Percentiles rank a stretch among this genome's conserved stretches.
These are phyloP conservation scores for Porites evermanni DNA, from an alignment of 92 coral and sea anemone species.

Conservation along the genomic window DNA sequence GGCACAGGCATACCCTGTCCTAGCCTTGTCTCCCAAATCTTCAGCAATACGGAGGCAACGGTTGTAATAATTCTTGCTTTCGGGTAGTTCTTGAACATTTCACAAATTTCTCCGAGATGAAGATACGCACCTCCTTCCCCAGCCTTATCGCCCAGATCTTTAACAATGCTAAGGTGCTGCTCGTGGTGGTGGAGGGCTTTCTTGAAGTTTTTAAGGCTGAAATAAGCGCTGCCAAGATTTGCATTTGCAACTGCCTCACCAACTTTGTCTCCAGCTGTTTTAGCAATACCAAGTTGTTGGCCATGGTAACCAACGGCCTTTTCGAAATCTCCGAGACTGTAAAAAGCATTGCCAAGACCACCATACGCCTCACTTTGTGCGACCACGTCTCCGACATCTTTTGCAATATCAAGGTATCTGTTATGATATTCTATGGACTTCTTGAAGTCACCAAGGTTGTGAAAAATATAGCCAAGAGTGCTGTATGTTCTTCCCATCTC, in stretches of 20 bases:
- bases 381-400: neutral
- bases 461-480: too few relatives aligned
- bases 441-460: too few relatives aligned
- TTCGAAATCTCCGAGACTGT: neutral
- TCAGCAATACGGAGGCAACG: neutral
- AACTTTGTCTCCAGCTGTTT: neutral
- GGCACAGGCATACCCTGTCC: neutral
- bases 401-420: too few relatives aligned
- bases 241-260: neutral
- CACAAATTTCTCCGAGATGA: too few relatives aligned
- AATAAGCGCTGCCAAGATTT: neutral
- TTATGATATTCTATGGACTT: too few relatives aligned
- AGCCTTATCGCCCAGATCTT: too few relatives aligned
- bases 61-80: neutral
- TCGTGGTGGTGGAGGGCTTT: too few relatives aligned
- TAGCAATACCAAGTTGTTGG: neutral
- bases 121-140: too few relatives aligned
- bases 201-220: neutral
- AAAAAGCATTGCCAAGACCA: neutral
- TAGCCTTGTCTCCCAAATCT: conserved; percentile 11
- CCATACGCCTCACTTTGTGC: neutral
- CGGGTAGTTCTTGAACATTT: too few relatives aligned
- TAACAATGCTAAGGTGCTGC: too few relatives aligned
- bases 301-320: neutral
- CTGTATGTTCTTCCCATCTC: neutral